Evolutionary conservation across 2,888 invertebrate genomes (phyloP), one percentile per base, ranked within the genome.

Genomic region (Stenodema calcarata): DNA sequence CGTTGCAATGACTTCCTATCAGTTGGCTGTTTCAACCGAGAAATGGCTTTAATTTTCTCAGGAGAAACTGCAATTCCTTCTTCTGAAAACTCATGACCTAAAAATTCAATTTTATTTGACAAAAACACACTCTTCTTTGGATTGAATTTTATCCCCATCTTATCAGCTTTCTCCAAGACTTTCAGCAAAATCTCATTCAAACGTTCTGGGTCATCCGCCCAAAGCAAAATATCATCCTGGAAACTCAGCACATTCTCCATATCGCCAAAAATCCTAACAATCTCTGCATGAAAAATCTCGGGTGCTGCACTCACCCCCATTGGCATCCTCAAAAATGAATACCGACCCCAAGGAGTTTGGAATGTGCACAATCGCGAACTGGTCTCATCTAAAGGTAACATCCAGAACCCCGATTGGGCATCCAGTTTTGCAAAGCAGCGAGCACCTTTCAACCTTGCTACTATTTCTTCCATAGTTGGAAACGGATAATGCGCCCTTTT

Each of bases 291-390:
- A 73, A 86, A 86, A 16, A 86, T 86, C 27, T 86, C 91, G 3
- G 90, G 90, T 1, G 90, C 90, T 4, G 89, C 87, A 16, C 89
- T 89, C 4, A 91, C 28, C 0, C 90, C 90, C 89, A 91, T 91
- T 3, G 91, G 90, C 47, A 90, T 35, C 42, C 90, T 89, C 73
- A 88, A 86, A 88, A 90, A 91, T 87, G 89, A 89, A 88, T 89
- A 90, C 79, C 81, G 9, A 12, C 88, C 86, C 18, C 54, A 82
- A 6, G 85, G 81, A 0, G 88, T 87, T 4, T 80, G 35, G 62
- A 87, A 88, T n/a, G 87, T 85, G 41, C 75, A 78, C 9, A 86
- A 9, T 23, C 70, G 30, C 0, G 75, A 62, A 18, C 85, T 87
- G 11, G 28, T n/a, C 3, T 18, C 7, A 35, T 87, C 87, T 0